Conservation (phyloP, 2,888 invertebrate genomes). For the Tachina grossa region DNA sequence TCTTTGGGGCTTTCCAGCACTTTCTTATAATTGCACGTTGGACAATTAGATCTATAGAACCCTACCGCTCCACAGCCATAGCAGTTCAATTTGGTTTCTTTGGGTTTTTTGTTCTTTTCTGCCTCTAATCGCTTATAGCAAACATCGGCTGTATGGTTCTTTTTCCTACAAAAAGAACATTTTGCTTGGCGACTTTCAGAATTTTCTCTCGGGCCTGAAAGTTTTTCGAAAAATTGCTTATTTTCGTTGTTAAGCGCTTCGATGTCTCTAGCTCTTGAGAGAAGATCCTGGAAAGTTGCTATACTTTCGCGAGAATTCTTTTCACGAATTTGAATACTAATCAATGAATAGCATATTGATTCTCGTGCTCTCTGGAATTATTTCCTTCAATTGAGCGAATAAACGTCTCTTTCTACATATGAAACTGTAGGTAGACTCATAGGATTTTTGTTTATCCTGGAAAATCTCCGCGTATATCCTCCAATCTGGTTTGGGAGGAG, state of each 20-base stretch:
- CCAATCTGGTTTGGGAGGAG: constrained; percentile 57
- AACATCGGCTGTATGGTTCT: constrained; percentile 39
- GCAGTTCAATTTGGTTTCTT: constrained; percentile 1
- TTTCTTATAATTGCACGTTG: constrained; percentile 18
- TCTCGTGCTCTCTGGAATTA: constrained; percentile 22
- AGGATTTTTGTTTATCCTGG: constrained; percentile 44
- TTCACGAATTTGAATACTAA: constrained; percentile 25
- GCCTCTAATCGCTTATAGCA: too few relatives aligned
- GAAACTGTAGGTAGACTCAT: constrained; percentile 7
- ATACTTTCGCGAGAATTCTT: constrained; percentile 14
- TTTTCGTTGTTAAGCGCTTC: constrained; percentile 15
- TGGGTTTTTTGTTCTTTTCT: too few relatives aligned
- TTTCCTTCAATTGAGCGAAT: constrained; percentile 34
- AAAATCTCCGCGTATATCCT: constrained; percentile 37
- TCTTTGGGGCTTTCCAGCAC: constrained; percentile 30
- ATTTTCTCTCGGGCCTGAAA: background rate
- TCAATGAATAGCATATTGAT: constrained; percentile 30
- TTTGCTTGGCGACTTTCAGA: background rate
- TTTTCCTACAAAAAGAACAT: constrained; percentile 35
- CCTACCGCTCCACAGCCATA: constrained; percentile 39
- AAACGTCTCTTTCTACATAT: constrained; percentile 39
- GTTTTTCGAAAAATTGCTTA: background rate
- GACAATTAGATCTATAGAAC: constrained; percentile 32
- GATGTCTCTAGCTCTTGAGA: constrained; percentile 25
- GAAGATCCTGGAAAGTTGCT: constrained; percentile 20